These are phyloP conservation scores for Synergus japonicus DNA, from an alignment of 2,888 invertebrate species.

Conservation along the genomic window DNA sequence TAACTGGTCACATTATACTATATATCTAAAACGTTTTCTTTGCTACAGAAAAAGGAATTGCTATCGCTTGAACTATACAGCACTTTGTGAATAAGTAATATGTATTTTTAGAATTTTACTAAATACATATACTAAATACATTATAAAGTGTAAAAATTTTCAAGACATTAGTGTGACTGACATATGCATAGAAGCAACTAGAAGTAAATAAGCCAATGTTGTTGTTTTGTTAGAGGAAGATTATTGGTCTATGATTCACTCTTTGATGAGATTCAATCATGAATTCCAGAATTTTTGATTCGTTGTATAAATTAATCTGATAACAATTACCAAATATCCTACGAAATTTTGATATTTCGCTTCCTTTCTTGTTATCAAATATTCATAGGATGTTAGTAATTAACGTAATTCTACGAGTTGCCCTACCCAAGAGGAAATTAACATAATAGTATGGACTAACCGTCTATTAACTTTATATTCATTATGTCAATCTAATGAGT, in stretches of 20 bases:
- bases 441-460: neutral
- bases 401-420: neutral
- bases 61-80: too few species aligned
- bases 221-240: neutral
- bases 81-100: neutral
- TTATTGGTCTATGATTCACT: neutral
- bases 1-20: neutral
- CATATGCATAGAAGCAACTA: neutral
- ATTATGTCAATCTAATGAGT: neutral
- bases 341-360: neutral
- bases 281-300: neutral
- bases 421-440: conserved; percentile 17
- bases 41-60: neutral
- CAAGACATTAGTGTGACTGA: neutral
- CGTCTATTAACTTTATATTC: neutral
- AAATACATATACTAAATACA: neutral
- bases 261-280: neutral
- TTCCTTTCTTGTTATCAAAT: neutral
- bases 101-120: neutral
- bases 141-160: neutral
- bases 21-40: neutral
- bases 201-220: neutral
- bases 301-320: neutral
- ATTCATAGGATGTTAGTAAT: neutral
- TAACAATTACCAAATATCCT: neutral